Percentiles rank a stretch among this genome's conserved stretches.
Conservation (phyloP, 2,888 invertebrate species). For the Ophion slaviceki region DNA sequence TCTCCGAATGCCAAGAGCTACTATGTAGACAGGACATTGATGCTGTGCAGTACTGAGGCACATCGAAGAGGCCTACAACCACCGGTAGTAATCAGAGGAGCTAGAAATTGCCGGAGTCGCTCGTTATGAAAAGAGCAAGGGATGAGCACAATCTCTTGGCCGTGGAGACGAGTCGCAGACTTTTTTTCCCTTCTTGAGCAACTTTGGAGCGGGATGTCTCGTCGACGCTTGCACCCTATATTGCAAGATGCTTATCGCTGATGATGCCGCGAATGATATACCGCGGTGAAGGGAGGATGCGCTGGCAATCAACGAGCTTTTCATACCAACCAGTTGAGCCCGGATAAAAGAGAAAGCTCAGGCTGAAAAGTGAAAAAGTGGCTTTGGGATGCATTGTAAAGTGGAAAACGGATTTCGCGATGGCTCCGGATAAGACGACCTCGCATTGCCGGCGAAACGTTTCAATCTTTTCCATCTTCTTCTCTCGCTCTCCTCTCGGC, state of each 20-base stretch:
- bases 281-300: not conserved
- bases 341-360: slow-evolving; percentile 12
- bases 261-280: not conserved
- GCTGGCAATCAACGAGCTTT: slow-evolving; percentile 41
- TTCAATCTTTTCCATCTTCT: slow-evolving; percentile 17
- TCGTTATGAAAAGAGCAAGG: slow-evolving; percentile 29
- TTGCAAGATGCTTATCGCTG: slow-evolving; percentile 42
- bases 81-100: slow-evolving; percentile 31
- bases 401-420: slow-evolving; percentile 51
- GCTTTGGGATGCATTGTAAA: slow-evolving; percentile 19
- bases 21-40: not conserved
- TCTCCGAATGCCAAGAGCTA: not conserved
- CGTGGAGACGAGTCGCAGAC: not conserved
- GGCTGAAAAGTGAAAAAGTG: slow-evolving; percentile 29
- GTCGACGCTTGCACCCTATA: slow-evolving; percentile 5
- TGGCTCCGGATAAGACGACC: slow-evolving; percentile 48
- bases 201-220: slow-evolving; percentile 15
- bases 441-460: slow-evolving; percentile 7
- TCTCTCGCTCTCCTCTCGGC: slow-evolving; percentile 6
- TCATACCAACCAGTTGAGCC: slow-evolving; percentile 21
- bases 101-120: slow-evolving; percentile 43
- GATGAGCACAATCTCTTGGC: not conserved
- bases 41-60: not conserved
- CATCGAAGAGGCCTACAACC: not conserved
- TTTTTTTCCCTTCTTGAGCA: not conserved